Conservation (phyloP, 2,888 invertebrate genomes). For the Xanthorhoe designata region DNA sequence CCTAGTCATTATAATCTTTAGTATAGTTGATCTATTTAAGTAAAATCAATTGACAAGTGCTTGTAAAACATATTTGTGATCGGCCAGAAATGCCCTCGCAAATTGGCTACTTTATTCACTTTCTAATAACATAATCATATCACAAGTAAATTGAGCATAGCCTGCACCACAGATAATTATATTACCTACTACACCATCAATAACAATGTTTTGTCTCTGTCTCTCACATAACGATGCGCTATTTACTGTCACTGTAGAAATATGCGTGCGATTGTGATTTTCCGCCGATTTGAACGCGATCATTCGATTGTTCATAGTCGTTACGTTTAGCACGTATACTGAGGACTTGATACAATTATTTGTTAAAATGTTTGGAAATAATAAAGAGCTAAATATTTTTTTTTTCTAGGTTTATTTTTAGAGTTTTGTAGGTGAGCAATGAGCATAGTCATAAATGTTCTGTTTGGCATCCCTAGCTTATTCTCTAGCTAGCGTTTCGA, state of each 20-base stretch:
- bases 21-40: no score
- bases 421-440: no score
- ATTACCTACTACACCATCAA: no score
- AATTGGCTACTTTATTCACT: slow-evolving; percentile 7
- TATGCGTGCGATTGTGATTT: slow-evolving; percentile 56
- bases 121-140: slow-evolving; percentile 15
- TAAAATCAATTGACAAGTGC: neutral
- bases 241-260: slow-evolving; percentile 13
- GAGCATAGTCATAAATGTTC: no score
- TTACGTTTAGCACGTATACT: slow-evolving; percentile 24
- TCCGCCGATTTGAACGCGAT: slow-evolving; percentile 60
- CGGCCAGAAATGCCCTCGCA: neutral
- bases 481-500: no score
- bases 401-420: no score
- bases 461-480: no score
- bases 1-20: no score
- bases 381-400: no score
- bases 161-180: no score
- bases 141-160: slow-evolving; percentile 15
- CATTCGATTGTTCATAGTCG: slow-evolving; percentile 40
- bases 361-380: neutral
- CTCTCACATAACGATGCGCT: neutral
- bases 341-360: slow-evolving; percentile 4
- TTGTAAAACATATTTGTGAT: neutral
- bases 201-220: slow-evolving; percentile 13